Evolutionary conservation across 2,113 vertebrate species (phyloP), one percentile per base, ranked within the genome.

Genomic region (Pterocles orientalis): DNA sequence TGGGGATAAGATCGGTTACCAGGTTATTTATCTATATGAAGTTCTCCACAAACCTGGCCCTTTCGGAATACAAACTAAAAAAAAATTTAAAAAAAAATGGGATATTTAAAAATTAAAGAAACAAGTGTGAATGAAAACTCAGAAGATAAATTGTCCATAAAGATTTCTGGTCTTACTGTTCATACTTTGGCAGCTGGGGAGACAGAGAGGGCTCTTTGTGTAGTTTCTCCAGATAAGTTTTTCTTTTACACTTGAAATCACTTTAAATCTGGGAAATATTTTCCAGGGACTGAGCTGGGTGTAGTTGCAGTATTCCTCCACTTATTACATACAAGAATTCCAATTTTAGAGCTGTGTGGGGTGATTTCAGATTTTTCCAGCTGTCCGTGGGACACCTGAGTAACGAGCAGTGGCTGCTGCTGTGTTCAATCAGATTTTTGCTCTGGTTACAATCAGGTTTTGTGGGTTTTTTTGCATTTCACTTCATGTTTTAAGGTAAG

Each of bases 161-260:
- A 82, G 76, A 58, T 87, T 95, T 91, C 71, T 96, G 95, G 86
- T 97, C 96, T 97, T 95, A 54, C 93, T 95, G 92, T 92, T 94
- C 53, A 47, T 78, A 54, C 93, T 88, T 94, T 70, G 66, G 91
- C 86, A 88, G 70, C 89, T 4, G 51, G 89, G 91, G 92, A 87
- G 68, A 14, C 28, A 31, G 41, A 12, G 66, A 43, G 92, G 85
- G 94, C 66, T 58, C 65, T 92, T 76, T 56, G 25, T 60, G 14
- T 58, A 50, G 80, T 53, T 86, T 93, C 89, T 95, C 94, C 68
- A 83, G 72, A 89, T 45, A 43, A 50, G 29, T 79, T 64, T 48
- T 92, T 48, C 85, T 95, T 97, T 95, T 82, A 60, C 95, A 96
- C 97, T 97, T 97, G 94, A 96, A 96, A 47, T 84, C 57, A 94